Evolutionary conservation across 2,113 vertebrate species (phyloP), one percentile per base, ranked within the genome.

Genomic region (Craseonycteris thonglongyai): DNA sequence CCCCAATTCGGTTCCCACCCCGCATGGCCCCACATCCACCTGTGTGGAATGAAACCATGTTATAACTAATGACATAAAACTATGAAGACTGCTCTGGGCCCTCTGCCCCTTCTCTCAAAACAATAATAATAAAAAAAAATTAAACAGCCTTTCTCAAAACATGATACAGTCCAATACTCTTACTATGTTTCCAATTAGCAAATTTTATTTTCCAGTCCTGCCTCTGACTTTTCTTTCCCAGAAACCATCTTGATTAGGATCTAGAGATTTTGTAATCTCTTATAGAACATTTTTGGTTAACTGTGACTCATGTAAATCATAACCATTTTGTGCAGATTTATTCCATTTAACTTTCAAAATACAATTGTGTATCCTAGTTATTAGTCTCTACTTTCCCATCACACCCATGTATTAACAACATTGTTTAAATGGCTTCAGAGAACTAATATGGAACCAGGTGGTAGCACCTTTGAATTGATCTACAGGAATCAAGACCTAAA

Each of bases 131-230:
- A n/a, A n/a, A n/a, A n/a, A n/a, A n/a, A n/a, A n/a, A n/a, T n/a
- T n/a, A n/a, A n/a, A n/a, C n/a, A 96, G 65, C 33, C 75, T 84
- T 94, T 88, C 75, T 38, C 40, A 88, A 96, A 94, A 96, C 72
- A 96, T 75, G 85, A 84, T 89, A 72, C n/a, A n/a, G n/a, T n/a
- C n/a, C n/a, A 90, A 92, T 69, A 87, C 80, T 54, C 88, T 59
- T 71, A 97, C 96, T 88, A 90, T 79, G 58, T 76, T 88, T 85
- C 81, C 96, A 91, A 96, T 96, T 93, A 94, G 68, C 79, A 91
- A 95, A 95, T 82, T 58, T 66, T 87, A 80, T 90, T 95, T 88
- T 88, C 69, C 33, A 95, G 51, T 88, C 76, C 40, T 94, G 69
- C 81, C 58, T 78, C 79, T 94, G 26, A 54, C 30, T 47, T 88